These are phyloP conservation scores for Linurgus olivaceus DNA, from an alignment of 2,797 vertebrate genomes.

Conservation along the genomic window DNA sequence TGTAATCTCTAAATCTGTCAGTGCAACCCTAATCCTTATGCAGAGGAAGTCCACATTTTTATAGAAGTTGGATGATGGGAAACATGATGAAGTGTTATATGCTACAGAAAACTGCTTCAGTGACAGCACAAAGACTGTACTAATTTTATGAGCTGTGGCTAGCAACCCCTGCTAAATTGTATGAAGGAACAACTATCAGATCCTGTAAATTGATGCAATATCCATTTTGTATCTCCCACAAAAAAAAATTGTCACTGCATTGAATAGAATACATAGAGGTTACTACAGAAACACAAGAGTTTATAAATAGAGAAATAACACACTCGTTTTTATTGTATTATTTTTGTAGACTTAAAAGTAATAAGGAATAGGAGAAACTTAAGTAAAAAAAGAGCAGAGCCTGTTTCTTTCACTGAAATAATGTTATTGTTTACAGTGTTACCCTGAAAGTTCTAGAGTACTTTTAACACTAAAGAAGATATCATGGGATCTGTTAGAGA, in stretches of 20 bases:
- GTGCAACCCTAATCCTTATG: neutral
- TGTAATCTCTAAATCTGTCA: neutral
- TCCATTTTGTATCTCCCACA: neutral
- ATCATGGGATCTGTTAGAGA: neutral
- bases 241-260: neutral
- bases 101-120: neutral
- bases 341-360: neutral
- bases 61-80: neutral
- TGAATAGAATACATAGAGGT: neutral
- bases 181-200: neutral
- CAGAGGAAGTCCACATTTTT: neutral
- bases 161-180: neutral
- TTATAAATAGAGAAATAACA: conserved; percentile 8
- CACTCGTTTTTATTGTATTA: neutral
- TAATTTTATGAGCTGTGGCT: conserved; percentile 5
- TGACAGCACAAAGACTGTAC: neutral
- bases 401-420: conserved; percentile 5
- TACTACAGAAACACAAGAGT: neutral
- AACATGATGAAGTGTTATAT: neutral
- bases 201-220: neutral
- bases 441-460: neutral
- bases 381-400: neutral
- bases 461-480: neutral
- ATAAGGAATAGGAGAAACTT: neutral
- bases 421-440: neutral